Base-by-base conservation (phyloP, 2,113 vertebrate species). In the Ramphastos sulfuratus region DNA sequence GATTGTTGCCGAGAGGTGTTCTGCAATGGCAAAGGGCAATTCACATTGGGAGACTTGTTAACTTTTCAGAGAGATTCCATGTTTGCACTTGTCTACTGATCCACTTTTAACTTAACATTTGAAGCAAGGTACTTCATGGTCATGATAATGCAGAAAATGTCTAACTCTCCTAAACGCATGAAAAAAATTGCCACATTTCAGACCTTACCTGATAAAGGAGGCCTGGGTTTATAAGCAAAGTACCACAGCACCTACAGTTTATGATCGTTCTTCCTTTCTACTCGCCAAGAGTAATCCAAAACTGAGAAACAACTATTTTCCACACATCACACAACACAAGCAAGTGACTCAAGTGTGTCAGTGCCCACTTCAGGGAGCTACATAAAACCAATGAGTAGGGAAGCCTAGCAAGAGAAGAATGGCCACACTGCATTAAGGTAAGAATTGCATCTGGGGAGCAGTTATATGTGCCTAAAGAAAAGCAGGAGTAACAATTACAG, bases 1-100 rank as follows among this genome's bases (percentile, higher is more conserved):
- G n/a, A 46, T 10, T 61, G 50, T 48, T 89, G 30, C 25, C 20
- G 35, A 15, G 30, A 90, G 58, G 39, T 63, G 19, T 74, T 78
- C 27, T 88, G 91, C 39, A 59, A 8, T 56, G 91, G 31, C 78
- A 95, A 85, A 92, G 91, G 78, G n/a, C 56, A 79, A 12, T 80
- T 87, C 78, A 13, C 79, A 3, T 37, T 58, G 72, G 85, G 85
- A 89, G 50, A 80, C 60, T 35, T 37, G 24, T 66, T 79, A 92
- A 77, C 55, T 69, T 85, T 78, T 75, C 58, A 50, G 73, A 89
- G 87, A 94, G 44, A 70, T 88, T 95, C 72, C 42, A 37, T 56
- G 44, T 90, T 64, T 69, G n/a, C 63, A 69, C 17, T 21, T 74
- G 52, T 78, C 59, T 78, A 21, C 52, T 55, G 23, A 74, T 71